Percentiles rank a stretch among this genome's conserved stretches.
These are phyloP conservation scores for Phataginus tetradactyla DNA, from an alignment of 2,797 vertebrate species.

Conservation along the genomic window DNA sequence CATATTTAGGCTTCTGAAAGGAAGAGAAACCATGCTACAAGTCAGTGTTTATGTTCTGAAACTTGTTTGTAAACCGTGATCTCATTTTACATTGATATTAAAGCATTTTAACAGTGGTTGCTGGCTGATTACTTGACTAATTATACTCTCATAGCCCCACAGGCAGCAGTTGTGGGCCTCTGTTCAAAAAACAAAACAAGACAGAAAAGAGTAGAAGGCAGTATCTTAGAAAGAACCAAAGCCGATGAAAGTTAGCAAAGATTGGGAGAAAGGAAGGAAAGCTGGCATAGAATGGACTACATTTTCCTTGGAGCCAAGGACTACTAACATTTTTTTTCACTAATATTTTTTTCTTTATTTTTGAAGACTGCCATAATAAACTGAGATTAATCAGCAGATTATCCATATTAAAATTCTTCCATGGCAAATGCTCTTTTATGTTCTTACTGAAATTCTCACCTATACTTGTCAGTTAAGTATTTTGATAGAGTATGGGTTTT, in stretches of 20 bases:
- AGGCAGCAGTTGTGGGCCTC: background rate
- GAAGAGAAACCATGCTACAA: constrained; percentile 40
- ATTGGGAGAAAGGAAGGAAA: background rate
- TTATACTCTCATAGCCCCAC: background rate
- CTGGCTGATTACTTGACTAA: constrained; percentile 52
- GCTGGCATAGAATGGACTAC: background rate
- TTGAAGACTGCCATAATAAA: constrained; percentile 34
- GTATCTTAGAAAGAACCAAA: constrained; percentile 44
- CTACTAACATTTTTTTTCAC: background rate
- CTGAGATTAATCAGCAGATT: background rate
- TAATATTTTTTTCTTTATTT: constrained; percentile 21
- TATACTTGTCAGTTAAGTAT: constrained; percentile 19
- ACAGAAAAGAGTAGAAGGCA: background rate
- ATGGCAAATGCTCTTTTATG: constrained; percentile 35
- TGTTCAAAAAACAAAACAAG: constrained; percentile 4
- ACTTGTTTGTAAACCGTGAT: constrained; percentile 52
- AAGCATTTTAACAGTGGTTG: constrained; percentile 58
- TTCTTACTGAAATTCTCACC: constrained; percentile 22
- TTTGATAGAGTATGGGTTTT: constrained; percentile 16
- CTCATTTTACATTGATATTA: constrained; percentile 55
- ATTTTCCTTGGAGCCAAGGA: constrained; percentile 7
- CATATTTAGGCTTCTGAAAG: constrained; percentile 57
- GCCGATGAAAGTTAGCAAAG: constrained; percentile 9
- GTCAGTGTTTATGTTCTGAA: constrained; percentile 11
- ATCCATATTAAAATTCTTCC: background rate